Evolutionary conservation across 2,797 vertebrate species (phyloP), one percentile per base, ranked within the genome.

Genomic region (Rousettus madagascariensis): DNA sequence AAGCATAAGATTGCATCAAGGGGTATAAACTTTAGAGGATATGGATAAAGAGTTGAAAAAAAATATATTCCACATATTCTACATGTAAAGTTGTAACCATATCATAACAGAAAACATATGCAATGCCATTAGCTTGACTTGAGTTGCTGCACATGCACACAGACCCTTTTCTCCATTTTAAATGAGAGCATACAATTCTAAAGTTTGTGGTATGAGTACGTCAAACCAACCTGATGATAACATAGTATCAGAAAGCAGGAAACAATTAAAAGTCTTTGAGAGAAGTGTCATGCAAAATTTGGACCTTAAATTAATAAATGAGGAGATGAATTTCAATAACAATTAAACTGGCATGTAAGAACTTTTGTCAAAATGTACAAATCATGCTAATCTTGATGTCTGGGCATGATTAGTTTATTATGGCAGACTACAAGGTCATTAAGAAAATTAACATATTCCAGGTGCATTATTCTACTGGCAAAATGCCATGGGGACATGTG

Each of bases 401-500:
- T 97, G n/a, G 68, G 86, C 91, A 84, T 90, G 87, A 97, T 86
- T 83, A 94, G 0, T 0, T 22, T 74, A 78, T 94, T 91, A 94
- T 95, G 95, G 55, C 57, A 92, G 72, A 79, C 82, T 95, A 90
- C 96, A 83, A 97, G 95, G 66, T 95, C 53, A 55, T 97, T 97
- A 98, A 95, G 71, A 79, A 97, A 94, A 97, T 97, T 95, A 97
- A 96, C 74, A 6, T 90, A 77, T 96, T 97, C 96, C 97, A 98
- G 96, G 94, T 97, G 83, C 78, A 94, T 95, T 75, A 86, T 93
- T 59, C n/a, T 94, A 84, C 87, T 69, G 84, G 1, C 43, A 36
- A 11, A 55, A 17, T 90, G 77, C 94, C 96, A 86, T 63, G 53
- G 71, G 83, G 51, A 95, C 97, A 92, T 92, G 91, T 92, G 88